phyloP scores from a whole-genome alignment of 2,113 vertebrate genomes.

The Cichladusa arquata region DNA sequence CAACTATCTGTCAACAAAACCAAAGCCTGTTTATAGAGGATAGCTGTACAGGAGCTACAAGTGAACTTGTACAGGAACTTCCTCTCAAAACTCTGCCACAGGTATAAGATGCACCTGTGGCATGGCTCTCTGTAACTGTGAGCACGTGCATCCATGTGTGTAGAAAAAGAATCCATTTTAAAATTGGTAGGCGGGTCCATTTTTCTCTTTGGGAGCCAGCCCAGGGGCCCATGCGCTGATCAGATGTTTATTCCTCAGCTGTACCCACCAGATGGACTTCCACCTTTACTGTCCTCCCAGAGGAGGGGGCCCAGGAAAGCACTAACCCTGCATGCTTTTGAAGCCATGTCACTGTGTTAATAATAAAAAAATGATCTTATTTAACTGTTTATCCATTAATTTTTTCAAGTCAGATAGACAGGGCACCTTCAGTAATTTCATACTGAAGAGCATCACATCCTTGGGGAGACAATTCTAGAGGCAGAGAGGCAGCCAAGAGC shows the following conservation, averaged over 20 bases:
- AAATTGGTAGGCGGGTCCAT: neutral
- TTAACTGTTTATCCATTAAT: neutral
- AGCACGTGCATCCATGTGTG: fast-evolving
- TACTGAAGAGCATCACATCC: neutral
- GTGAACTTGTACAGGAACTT: neutral
- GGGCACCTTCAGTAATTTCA: neutral
- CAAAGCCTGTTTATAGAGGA: neutral
- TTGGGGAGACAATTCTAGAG: neutral
- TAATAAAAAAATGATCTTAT: neutral
- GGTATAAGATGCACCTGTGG: neutral
- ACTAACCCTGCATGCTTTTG: neutral
- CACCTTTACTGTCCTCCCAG: neutral
- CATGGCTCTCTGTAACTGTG: neutral
- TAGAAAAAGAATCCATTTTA: neutral
- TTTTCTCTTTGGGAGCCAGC: neutral
- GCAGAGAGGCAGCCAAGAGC: neutral
- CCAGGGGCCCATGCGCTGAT: neutral
- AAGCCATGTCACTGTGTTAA: neutral
- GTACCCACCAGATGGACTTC: neutral
- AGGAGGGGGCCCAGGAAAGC: neutral
- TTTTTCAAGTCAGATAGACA: neutral
- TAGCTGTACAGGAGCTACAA: neutral
- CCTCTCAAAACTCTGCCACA: neutral
- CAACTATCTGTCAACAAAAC: neutral
- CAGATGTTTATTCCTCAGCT: neutral